These are phyloP conservation scores for Patagioenas fasciata DNA, from an alignment of 2,113 vertebrate species.

Conservation along the genomic window DNA sequence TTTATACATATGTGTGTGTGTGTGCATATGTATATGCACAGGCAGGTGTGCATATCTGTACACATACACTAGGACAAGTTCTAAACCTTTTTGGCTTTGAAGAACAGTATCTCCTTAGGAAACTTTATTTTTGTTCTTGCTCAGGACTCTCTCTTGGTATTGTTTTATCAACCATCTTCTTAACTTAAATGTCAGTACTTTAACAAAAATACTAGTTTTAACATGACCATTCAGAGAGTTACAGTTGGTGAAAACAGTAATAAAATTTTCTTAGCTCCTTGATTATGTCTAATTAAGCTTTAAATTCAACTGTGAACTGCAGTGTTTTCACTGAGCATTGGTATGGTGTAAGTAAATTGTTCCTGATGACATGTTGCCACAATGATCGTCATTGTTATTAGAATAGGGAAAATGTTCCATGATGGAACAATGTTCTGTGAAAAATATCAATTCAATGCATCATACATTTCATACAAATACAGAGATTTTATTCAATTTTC, in stretches of 20 bases:
- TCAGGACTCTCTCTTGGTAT: not conserved
- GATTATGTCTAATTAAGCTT: not conserved
- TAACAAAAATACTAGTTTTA: not conserved
- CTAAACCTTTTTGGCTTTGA: not conserved
- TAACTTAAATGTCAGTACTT: not conserved
- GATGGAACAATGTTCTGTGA: not conserved
- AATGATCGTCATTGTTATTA: not conserved
- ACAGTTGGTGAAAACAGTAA: accelerated
- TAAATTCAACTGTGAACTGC: not conserved
- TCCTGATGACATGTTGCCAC: not conserved
- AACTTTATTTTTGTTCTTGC: not conserved
- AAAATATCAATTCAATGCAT: not conserved
- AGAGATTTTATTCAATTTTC: not conserved
- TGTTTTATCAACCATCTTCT: not conserved
- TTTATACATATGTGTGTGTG: accelerated
- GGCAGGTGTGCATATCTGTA: not conserved
- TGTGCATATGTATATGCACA: accelerated
- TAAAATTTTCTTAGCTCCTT: not conserved
- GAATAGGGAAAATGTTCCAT: not conserved
- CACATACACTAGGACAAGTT: not conserved
- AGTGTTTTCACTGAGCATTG: not conserved
- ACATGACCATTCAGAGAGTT: not conserved
- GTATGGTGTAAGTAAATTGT: not conserved
- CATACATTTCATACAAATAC: not conserved
- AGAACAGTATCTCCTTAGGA: not conserved